Evolutionary conservation across 92 coral and sea anemone species (phyloP).

Genomic region (Epizoanthus stellaris): DNA sequence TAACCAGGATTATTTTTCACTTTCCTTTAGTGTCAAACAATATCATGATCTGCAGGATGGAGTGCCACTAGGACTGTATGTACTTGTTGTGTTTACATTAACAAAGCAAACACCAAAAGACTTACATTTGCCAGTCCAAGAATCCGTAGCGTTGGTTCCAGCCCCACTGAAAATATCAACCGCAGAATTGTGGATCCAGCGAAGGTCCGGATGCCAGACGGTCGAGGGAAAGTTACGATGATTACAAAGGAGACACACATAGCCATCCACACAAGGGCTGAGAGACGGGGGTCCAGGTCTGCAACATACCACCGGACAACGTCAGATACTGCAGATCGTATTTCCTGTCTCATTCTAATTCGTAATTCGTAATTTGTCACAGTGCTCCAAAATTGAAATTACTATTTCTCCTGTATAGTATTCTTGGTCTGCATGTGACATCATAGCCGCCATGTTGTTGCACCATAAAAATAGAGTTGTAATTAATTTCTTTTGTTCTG

Average conservation of each 20-base stretch:
- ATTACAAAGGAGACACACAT: conserved; percentile 93
- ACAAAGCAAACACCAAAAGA: background rate
- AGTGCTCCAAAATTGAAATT: no score
- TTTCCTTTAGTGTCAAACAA: no score
- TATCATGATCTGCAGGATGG: no score
- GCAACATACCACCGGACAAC: conserved; percentile 46
- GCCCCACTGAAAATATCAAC: conserved; percentile 92
- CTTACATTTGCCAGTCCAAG: conserved; percentile 97
- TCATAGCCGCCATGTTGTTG: no score
- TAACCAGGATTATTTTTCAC: no score
- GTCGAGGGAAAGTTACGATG: conserved; percentile 94
- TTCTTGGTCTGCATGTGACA: no score
- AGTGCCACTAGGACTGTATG: no score
- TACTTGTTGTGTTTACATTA: no score
- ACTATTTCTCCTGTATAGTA: no score
- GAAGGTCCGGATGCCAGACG: conserved; percentile 96
- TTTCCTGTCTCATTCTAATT: background rate
- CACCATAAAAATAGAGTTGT: no score
- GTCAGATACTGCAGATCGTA: background rate
- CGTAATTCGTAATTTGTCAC: no score
- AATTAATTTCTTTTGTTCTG: no score
- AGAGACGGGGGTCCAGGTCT: conserved; percentile 95
- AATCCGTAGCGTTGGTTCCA: conserved; percentile 90
- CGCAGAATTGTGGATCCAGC: conserved; percentile 92
- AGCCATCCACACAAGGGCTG: conserved; percentile 98